Conservation (phyloP, 2,113 vertebrate species). For the Tursiops truncatus region DNA sequence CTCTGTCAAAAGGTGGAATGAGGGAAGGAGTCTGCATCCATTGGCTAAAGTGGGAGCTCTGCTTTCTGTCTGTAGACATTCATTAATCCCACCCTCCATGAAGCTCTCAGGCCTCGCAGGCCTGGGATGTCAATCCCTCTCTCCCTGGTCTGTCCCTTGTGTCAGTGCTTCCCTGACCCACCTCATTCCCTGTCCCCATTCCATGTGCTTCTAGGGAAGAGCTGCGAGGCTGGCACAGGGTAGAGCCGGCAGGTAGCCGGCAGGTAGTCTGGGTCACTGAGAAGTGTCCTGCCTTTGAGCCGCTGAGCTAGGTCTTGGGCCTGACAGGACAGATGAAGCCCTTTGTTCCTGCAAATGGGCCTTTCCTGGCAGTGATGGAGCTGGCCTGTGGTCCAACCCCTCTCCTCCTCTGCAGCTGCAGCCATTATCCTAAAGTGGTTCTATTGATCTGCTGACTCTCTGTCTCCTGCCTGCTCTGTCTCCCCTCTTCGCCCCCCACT, state of each 20-base stretch:
- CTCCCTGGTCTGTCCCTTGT: background rate
- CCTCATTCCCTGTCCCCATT: accelerated
- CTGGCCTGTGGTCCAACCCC: conserved; percentile 74
- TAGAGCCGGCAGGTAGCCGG: accelerated
- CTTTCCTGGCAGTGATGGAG: conserved; percentile 85
- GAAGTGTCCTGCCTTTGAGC: background rate
- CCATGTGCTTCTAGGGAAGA: background rate
- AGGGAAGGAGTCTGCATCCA: background rate
- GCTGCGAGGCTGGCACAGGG: background rate
- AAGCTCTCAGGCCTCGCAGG: too few species aligned
- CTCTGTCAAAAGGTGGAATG: background rate
- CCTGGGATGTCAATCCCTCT: background rate
- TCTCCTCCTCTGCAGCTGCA: conserved; percentile 76
- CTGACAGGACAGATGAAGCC: conserved; percentile 35
- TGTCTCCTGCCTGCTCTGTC: conserved; percentile 79
- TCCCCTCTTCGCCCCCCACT: background rate
- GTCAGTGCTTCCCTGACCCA: background rate
- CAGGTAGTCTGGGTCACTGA: accelerated
- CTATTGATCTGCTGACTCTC: conserved; percentile 88
- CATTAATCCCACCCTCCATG: background rate
- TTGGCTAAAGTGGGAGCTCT: background rate
- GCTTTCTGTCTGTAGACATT: background rate
- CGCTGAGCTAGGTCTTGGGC: background rate
- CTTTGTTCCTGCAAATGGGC: conserved; percentile 78
- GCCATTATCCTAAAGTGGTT: conserved; percentile 90